Percentiles rank a stretch among this genome's conserved stretches.
Evolutionary conservation across 2,888 invertebrate genomes (phyloP).

Genomic region (Synanthedon formicaeformis): DNA sequence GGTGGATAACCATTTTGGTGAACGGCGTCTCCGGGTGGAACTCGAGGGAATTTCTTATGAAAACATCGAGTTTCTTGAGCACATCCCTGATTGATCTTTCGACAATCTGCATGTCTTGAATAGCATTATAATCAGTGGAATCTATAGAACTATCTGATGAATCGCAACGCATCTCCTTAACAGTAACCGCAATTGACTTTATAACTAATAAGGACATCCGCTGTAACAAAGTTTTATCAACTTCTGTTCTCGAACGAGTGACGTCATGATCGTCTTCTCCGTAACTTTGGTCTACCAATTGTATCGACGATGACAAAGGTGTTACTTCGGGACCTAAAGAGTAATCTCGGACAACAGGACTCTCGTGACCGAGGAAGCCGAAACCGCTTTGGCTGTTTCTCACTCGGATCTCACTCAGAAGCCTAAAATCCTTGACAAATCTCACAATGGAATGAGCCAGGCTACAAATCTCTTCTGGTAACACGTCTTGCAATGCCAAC

Average conservation of each 20-base stretch:
- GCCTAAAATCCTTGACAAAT: conserved; percentile 85
- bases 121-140: conserved; percentile 86
- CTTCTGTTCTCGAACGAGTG: conserved; percentile 55
- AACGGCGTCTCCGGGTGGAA: conserved; percentile 90
- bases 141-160: conserved; percentile 88
- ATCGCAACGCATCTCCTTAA: conserved; percentile 89
- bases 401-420: conserved; percentile 71
- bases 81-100: conserved; percentile 88
- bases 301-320: conserved; percentile 45
- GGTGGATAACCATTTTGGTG: conserved; percentile 87
- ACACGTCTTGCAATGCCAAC: conserved; percentile 85
- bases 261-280: conserved; percentile 51
- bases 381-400: conserved; percentile 55
- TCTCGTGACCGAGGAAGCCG: conserved; percentile 57
- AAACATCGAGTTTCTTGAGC: conserved; percentile 82
- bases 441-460: conserved; percentile 87
- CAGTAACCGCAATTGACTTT: conserved; percentile 90
- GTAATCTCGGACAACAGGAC: conserved; percentile 45
- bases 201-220: conserved; percentile 88
- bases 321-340: conserved; percentile 43
- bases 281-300: conserved; percentile 58
- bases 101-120: conserved; percentile 90
- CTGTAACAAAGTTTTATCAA: conserved; percentile 84
- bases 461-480: conserved; percentile 90
- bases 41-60: conserved; percentile 83